Base-by-base conservation (phyloP, 2,113 vertebrate genomes). In the Coptodon bakossiorum region DNA sequence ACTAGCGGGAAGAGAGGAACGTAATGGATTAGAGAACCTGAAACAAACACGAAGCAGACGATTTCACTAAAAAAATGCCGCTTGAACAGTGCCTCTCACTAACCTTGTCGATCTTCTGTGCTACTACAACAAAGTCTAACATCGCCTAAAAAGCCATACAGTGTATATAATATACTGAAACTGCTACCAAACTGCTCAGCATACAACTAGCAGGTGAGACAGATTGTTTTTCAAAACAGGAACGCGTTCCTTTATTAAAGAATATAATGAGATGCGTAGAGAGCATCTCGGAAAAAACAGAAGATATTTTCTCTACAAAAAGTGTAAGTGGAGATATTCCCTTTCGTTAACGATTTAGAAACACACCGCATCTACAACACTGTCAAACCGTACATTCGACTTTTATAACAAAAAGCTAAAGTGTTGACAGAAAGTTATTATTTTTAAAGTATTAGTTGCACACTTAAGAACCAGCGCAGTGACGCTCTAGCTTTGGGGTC, bases 1-100 rank as follows among this genome's bases (percentile, higher is more conserved):
- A 89, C 50, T 89, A 86, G 84, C 82, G 54, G 73, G 68, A 89
- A 83, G 48, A 83, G 34, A 88, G 80, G 57, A 76, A 53, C 34
- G 52, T 80, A 87, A 66, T 43, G 63, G 73, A 84, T 5, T 16
- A 78, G 57, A 79, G 19, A 50, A 43, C 40, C 52, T 40, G 22
- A 83, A 84, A 78, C 24, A 81, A 83, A 80, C 56, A 36, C 0
- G 7, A 78, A 16, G 27, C 10, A 7, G 7, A 29, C 5, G 13
- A 14, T 71, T 81, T 17, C 3, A 13, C 40, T 3, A 19, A 82
- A 31, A 12, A 66, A 31, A 13, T 31, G 17, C 9, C 10, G 17
- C 48, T 50, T 56, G 2, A n/a, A 80, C 6, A n/a, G 9, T 0
- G 9, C 16, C 16, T 24, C 3, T 2, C 24, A 13, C 31, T 63